Percentiles rank a stretch among this genome's conserved stretches.
These are phyloP conservation scores for Scolanthus callimorphus DNA, from an alignment of 92 coral and sea anemone species.

Conservation along the genomic window DNA sequence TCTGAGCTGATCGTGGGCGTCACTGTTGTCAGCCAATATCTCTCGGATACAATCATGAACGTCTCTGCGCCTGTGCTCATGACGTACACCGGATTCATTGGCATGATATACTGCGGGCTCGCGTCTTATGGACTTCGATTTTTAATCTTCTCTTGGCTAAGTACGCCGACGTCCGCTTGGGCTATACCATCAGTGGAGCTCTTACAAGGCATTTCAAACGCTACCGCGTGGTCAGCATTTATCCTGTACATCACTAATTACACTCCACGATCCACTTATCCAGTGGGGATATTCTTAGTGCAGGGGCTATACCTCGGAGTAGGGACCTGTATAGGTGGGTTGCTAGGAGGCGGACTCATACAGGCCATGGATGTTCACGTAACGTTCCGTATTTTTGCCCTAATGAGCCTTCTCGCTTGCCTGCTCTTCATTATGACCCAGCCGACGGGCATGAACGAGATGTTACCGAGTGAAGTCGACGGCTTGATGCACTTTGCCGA, in stretches of 20 bases:
- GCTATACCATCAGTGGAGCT: conserved; percentile 78
- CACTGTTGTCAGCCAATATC: conserved; percentile 76
- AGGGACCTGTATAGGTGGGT: conserved; percentile 71
- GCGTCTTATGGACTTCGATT: conserved; percentile 78
- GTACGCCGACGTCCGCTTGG: conserved; percentile 79
- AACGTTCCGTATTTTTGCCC: conserved; percentile 66
- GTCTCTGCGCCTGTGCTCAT: conserved; percentile 66
- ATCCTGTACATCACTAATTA: conserved; percentile 75
- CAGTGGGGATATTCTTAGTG: conserved; percentile 72
- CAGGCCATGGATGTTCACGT: conserved; percentile 59
- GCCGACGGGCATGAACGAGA: conserved; percentile 61
- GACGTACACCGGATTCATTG: conserved; percentile 70
- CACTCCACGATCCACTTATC: conserved; percentile 79
- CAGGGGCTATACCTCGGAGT: conserved; percentile 92
- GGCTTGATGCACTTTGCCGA: conserved; percentile 62
- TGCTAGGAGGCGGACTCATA: conserved; percentile 80
- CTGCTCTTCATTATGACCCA: conserved; percentile 54
- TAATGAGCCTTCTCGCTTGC: conserved; percentile 56
- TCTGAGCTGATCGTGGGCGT: conserved; percentile 73
- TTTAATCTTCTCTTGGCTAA: conserved; percentile 80
- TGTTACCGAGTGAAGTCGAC: conserved; percentile 78
- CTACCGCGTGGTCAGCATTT: conserved; percentile 87
- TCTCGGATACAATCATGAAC: conserved; percentile 70
- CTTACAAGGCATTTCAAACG: conserved; percentile 68
- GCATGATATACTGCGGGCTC: conserved; percentile 77